A percentile compares a stretch with the other conserved stretches of the same genome.
These are phyloP conservation scores for Acleris holmiana DNA, from an alignment of 2,888 invertebrate genomes.

Conservation along the genomic window DNA sequence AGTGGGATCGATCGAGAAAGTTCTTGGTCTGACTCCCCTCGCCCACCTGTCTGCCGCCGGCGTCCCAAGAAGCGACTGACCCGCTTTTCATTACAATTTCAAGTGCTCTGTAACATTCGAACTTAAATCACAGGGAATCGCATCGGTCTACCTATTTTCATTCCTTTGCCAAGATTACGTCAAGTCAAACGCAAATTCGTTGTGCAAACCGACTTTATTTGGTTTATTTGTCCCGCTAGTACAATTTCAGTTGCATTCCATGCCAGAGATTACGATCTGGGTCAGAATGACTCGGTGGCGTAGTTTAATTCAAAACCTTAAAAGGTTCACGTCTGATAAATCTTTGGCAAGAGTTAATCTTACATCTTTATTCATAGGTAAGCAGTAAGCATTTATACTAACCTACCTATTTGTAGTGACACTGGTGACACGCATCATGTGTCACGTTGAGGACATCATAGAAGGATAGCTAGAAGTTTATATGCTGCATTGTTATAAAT, in stretches of 20 bases:
- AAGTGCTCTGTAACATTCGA: constrained; percentile 29
- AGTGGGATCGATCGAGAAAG: constrained; percentile 48
- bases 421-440: background rate
- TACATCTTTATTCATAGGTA: constrained; percentile 14
- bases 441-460: background rate
- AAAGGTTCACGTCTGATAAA: constrained; percentile 13
- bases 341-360: constrained; percentile 13
- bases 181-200: constrained; percentile 29
- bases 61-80: constrained; percentile 42
- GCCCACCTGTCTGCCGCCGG: constrained; percentile 44
- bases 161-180: constrained; percentile 33
- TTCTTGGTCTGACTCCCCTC: constrained; percentile 42
- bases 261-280: constrained; percentile 37
- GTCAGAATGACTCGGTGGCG: constrained; percentile 30
- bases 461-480: background rate
- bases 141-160: constrained; percentile 19
- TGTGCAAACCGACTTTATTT: constrained; percentile 23
- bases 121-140: constrained; percentile 26
- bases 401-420: background rate
- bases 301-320: constrained; percentile 31
- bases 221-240: constrained; percentile 33
- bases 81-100: constrained; percentile 44
- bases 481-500: background rate
- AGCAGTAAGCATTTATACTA: background rate
- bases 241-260: constrained; percentile 32